Conservation (phyloP, 2,888 invertebrate species). For the Ectemnius cavifrons region DNA sequence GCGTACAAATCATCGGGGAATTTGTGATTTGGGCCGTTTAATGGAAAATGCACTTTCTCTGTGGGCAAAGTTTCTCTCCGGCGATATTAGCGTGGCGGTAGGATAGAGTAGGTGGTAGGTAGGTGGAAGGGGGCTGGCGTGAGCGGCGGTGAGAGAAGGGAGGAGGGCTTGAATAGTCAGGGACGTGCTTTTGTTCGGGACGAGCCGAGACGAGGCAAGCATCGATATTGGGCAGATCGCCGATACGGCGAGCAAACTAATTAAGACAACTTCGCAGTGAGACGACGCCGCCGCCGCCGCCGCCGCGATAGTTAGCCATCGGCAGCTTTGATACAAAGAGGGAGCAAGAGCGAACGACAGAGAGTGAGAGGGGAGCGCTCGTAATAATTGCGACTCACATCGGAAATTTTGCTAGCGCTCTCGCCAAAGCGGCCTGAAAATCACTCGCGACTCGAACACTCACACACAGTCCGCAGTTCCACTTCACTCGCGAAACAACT, state of each 20-base stretch:
- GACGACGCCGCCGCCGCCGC: slow-evolving; percentile 1
- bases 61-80: too few species aligned
- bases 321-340: slow-evolving; percentile 16
- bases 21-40: too few species aligned
- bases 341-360: too few species aligned
- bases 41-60: too few species aligned
- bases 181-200: background rate
- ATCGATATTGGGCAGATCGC: slow-evolving; percentile 1
- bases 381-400: slow-evolving; percentile 37
- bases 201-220: background rate
- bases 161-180: background rate
- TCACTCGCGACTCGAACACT: background rate
- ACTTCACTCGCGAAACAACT: too few species aligned
- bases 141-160: too few species aligned
- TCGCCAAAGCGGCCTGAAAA: background rate
- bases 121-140: too few species aligned
- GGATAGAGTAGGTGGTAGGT: too few species aligned
- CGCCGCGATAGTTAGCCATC: slow-evolving; percentile 24
- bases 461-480: too few species aligned
- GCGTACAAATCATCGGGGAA: too few species aligned
- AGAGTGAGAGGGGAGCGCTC: background rate
- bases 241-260: slow-evolving; percentile 28
- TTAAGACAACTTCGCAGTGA: slow-evolving; percentile 38
- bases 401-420: slow-evolving; percentile 26
- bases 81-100: too few species aligned